Evolutionary conservation across 2,888 invertebrate species (phyloP), one percentile per base, ranked within the genome.

Genomic region (Helobdella robusta): DNA sequence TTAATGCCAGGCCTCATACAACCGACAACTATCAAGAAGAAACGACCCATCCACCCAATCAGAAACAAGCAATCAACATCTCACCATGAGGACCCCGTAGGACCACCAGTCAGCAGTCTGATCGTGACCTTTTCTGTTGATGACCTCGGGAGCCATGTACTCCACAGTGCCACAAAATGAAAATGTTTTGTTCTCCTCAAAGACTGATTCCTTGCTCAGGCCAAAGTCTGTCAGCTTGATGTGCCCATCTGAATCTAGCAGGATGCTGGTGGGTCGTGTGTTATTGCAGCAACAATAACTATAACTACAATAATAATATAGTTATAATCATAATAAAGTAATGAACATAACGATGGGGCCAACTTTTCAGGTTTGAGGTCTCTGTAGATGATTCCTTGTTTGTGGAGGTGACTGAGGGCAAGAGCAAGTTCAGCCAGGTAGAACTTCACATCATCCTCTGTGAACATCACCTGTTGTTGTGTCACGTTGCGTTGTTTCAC

Each of bases 71-170:
- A 2, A 25, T n/a, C 25, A 54, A 6, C 30, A n/a, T 73, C 81
- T 78, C 78, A 89, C 89, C 93, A 94, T 93, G 68, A 94, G 84
- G 50, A 94, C 93, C 67, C 93, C 97, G 80, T 95, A 94, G 11
- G 94, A 95, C 98, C 98, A 98, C 95, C 98, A 98, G 80, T 98
- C 98, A 5, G 97, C 97, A 1, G 95, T 94, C 78, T 91, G 93
- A 30, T 93, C 91, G 78, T 99, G 98, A 0, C 98, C 97, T 84
- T 70, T 70, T 23, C 70, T 30, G 67, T 81, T 94, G 95, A 4
- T 98, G 93, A 64, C 98, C 94, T 82, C 99, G 95, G 0, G 98
- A 4, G 66, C 66, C 89, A 89, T 89, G 75, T 89, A 89, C 76
- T 89, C 89, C 59, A 98, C 93, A 0, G 97, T 98, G 64, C 97